Evolutionary conservation across 1,140 invertebrate genomes (phyloP).

Genomic region (Periplaneta americana): DNA sequence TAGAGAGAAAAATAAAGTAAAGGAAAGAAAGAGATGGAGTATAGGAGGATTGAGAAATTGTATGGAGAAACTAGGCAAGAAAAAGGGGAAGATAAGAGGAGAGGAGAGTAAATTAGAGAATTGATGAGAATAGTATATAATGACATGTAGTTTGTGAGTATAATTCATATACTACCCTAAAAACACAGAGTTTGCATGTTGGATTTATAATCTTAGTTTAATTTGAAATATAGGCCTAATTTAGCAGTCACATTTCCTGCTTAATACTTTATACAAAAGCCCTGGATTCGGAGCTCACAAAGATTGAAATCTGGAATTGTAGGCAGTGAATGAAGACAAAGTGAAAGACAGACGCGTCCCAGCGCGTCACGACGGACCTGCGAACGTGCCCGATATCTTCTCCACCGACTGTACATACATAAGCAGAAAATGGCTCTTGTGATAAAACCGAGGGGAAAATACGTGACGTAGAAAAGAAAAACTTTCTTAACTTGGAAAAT

Average conservation of each 20-base stretch:
- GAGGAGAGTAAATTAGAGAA: not conserved
- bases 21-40: not conserved
- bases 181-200: too few relatives aligned
- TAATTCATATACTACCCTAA: too few relatives aligned
- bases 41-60: not conserved
- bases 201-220: too few relatives aligned
- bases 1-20: not conserved
- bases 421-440: slow-evolving; percentile 5
- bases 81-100: not conserved
- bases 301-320: too few relatives aligned
- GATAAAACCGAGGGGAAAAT: slow-evolving; percentile 9
- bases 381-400: not conserved
- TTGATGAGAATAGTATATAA: not conserved
- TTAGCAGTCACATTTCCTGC: too few relatives aligned
- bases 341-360: too few relatives aligned
- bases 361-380: too few relatives aligned
- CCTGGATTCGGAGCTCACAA: too few relatives aligned
- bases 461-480: slow-evolving; percentile 17
- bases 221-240: too few relatives aligned
- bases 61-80: not conserved
- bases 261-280: too few relatives aligned
- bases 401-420: slow-evolving; percentile 7
- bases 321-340: too few relatives aligned
- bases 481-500: slow-evolving; percentile 17
- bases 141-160: too few relatives aligned